Conservation (phyloP, 2,888 invertebrate genomes). For the Amblyjoppa proteus region DNA sequence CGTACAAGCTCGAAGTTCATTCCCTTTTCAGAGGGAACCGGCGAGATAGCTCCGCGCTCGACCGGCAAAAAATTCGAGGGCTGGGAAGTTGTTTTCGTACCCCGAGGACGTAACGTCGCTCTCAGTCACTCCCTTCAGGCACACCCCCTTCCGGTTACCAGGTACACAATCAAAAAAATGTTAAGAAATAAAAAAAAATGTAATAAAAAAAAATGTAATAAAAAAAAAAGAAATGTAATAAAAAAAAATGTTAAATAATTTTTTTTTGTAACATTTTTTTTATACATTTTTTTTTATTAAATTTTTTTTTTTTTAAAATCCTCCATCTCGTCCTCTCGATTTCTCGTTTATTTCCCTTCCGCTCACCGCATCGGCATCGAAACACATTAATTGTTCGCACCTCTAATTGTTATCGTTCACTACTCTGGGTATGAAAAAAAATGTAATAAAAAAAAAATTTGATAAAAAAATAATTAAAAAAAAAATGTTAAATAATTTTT, state of each 20-base stretch:
- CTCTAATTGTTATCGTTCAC: too few species aligned
- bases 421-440: too few species aligned
- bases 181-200: background rate
- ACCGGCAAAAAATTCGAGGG: slow-evolving; percentile 86
- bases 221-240: background rate
- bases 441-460: background rate
- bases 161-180: slow-evolving; percentile 85
- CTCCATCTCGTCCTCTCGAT: slow-evolving; percentile 25
- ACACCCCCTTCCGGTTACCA: slow-evolving; percentile 91
- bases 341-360: background rate
- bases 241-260: too few species aligned
- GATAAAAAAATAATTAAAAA: too few species aligned
- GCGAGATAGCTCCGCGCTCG: slow-evolving; percentile 88
- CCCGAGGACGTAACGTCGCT: slow-evolving; percentile 84
- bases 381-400: background rate
- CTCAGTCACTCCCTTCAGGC: slow-evolving; percentile 91
- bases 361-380: slow-evolving; percentile 8
- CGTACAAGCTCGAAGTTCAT: slow-evolving; percentile 44
- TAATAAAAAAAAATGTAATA: too few species aligned
- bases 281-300: too few species aligned
- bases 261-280: too few species aligned
- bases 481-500: too few species aligned
- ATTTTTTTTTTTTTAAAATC: too few species aligned
- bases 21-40: slow-evolving; percentile 88
- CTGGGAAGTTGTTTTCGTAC: slow-evolving; percentile 85